A percentile compares a stretch with the other conserved stretches of the same genome.
Evolutionary conservation across 2,888 invertebrate species (phyloP).

Genomic region (Chirona hameri): DNA sequence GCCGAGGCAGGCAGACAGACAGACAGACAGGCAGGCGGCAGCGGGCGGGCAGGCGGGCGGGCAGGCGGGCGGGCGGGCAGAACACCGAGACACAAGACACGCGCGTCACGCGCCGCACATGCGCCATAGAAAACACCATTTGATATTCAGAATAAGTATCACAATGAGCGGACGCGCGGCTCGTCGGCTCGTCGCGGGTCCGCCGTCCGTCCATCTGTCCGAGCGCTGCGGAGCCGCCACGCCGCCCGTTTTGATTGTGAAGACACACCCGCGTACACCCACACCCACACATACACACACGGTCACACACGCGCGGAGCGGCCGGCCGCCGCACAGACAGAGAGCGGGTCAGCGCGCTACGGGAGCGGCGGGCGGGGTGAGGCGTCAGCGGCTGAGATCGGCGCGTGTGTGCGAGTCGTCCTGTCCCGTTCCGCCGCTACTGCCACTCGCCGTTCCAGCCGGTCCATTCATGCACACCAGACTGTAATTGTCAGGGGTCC

Average conservation of each 20-base stretch:
- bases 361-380: neutral
- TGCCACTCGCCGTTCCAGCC: conserved; percentile 38
- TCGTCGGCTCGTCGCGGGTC: neutral
- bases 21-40: too few species aligned
- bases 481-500: conserved; percentile 38
- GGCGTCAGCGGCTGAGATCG: neutral
- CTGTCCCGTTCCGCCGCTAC: conserved; percentile 28
- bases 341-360: too few species aligned
- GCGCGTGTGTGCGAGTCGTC: too few species aligned
- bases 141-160: conserved; percentile 28
- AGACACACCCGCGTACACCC: neutral
- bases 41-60: neutral
- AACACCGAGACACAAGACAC: neutral
- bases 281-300: too few species aligned
- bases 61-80: neutral
- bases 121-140: conserved; percentile 10
- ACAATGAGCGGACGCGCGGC: neutral
- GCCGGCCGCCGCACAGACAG: too few species aligned
- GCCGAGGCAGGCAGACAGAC: too few species aligned
- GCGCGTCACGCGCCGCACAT: neutral
- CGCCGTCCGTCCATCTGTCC: neutral
- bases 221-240: neutral
- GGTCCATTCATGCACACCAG: conserved; percentile 32
- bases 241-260: conserved; percentile 6
- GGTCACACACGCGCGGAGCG: too few species aligned